Base-by-base conservation (phyloP, 2,797 vertebrate species). In the Hypotaenidia okinawae region DNA sequence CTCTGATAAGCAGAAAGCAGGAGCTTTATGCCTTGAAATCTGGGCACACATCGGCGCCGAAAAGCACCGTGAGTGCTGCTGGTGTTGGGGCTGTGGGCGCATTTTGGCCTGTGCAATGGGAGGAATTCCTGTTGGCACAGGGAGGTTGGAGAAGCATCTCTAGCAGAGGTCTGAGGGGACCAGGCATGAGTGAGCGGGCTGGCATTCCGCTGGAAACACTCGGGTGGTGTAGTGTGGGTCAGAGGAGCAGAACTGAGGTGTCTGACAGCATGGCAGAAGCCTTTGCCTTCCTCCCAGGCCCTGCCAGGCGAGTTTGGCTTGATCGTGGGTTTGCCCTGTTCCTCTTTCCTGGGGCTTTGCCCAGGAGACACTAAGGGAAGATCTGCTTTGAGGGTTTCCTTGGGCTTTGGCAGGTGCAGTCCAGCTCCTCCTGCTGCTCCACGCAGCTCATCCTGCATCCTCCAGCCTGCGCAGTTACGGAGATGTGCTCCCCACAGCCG, bases 381-480 rank as follows among this genome's bases (percentile, higher is more conserved):
- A 62, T 4, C 25, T 47, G 19, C 17, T 55, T 35, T 30, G 23
- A 6, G n/a, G 39, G n/a, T 25, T 35, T 32, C 14, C 8, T 2
- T 8, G 55, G 11, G n/a, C 11, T 39, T 28, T 8, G 14, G 13
- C 30, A 59, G 13, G 21, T 2, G 13, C 54, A 43, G 47, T 54
- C 19, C 64, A 24, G 57, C 67, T 43, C 9, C n/a, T n/a, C 4
- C 3, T 19, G 22, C 52, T 8, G 41, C 7, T 3, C 32, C 4
- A 3, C 8, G 9, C 13, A 22, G 28, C 22, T 22, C 28, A 7
- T 33, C 66, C 62, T 4, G 17, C 59, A 4, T 17, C 35, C 43
- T n/a, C 11, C 14, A 25, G 27, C n/a, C n/a, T 4, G 3, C 58
- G 41, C 6, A 0, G n/a, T 13, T 10, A 1, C 8, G 0, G 2